A percentile compares a stretch with the other conserved stretches of the same genome.
Conservation (phyloP, 2,113 vertebrate genomes). For the Oncorhynchus masou region DNA sequence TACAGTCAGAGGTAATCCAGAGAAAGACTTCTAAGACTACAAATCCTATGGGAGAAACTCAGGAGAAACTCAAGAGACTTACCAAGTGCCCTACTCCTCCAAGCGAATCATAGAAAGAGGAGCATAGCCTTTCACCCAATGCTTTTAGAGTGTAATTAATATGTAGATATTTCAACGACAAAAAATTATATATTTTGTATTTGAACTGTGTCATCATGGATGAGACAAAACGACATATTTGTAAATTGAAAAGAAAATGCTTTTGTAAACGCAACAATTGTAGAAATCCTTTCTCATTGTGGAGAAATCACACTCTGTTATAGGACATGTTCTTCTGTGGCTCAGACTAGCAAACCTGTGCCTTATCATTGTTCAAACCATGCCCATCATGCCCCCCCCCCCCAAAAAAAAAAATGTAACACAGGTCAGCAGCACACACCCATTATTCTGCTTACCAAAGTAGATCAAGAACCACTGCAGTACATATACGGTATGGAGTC, state of each 20-base stretch:
- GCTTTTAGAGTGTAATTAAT: slow-evolving; percentile 72
- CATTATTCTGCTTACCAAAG: slow-evolving; percentile 38
- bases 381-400: background rate
- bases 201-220: slow-evolving; percentile 59
- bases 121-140: slow-evolving; percentile 55
- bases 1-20: slow-evolving; percentile 21
- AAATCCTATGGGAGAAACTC: slow-evolving; percentile 10
- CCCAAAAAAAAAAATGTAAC: too few species aligned
- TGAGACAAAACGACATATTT: slow-evolving; percentile 59
- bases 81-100: slow-evolving; percentile 74
- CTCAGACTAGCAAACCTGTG: slow-evolving; percentile 23
- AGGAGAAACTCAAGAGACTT: slow-evolving; percentile 23
- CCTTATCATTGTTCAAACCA: slow-evolving; percentile 14
- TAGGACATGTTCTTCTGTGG: slow-evolving; percentile 41
- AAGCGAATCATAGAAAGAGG: slow-evolving; percentile 39
- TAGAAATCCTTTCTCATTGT: slow-evolving; percentile 39
- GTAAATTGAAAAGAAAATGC: slow-evolving; percentile 61
- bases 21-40: slow-evolving; percentile 30
- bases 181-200: slow-evolving; percentile 78
- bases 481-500: background rate
- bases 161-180: slow-evolving; percentile 75
- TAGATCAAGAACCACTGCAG: background rate
- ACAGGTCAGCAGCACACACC: too few species aligned
- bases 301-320: slow-evolving; percentile 58
- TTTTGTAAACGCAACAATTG: slow-evolving; percentile 3